Evolutionary conservation across 2,888 invertebrate species (phyloP).

Genomic region (Nephrotoma flavescens): DNA sequence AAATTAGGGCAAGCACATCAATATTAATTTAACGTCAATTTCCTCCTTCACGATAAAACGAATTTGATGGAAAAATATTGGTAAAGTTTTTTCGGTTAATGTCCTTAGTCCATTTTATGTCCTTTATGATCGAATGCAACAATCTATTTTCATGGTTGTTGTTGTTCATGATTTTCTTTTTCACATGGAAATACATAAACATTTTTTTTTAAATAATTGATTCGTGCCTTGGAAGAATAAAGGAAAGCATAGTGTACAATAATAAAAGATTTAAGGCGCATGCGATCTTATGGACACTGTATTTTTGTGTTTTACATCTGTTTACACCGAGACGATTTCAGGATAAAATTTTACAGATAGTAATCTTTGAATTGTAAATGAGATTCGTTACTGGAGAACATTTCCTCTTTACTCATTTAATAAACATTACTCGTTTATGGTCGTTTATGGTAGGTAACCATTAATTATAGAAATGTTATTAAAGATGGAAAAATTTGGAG

Average conservation of each 20-base stretch:
- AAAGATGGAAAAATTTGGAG: no score
- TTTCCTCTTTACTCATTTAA: no score
- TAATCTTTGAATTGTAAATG: no score
- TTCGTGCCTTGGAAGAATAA: not conserved
- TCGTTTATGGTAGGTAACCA: no score
- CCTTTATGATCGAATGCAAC: not conserved
- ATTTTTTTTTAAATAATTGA: not conserved
- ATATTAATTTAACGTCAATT: not conserved
- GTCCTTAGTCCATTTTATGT: not conserved
- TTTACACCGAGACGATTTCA: not conserved
- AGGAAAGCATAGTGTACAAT: not conserved
- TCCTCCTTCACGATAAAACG: not conserved
- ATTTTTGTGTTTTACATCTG: not conserved
- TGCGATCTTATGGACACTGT: not conserved
- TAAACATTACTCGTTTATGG: no score
- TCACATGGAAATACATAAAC: not conserved
- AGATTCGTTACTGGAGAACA: no score
- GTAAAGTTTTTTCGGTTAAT: not conserved
- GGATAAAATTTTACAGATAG: not conserved
- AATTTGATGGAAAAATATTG: not conserved
- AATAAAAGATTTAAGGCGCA: not conserved
- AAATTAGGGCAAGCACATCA: not conserved
- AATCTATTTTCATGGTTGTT: not conserved
- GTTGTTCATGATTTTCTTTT: not conserved
- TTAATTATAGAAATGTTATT: no score